A percentile compares a stretch with the other conserved stretches of the same genome.
phyloP scores from a whole-genome alignment of 1,140 invertebrate species.

The Cotesia chilonis region DNA sequence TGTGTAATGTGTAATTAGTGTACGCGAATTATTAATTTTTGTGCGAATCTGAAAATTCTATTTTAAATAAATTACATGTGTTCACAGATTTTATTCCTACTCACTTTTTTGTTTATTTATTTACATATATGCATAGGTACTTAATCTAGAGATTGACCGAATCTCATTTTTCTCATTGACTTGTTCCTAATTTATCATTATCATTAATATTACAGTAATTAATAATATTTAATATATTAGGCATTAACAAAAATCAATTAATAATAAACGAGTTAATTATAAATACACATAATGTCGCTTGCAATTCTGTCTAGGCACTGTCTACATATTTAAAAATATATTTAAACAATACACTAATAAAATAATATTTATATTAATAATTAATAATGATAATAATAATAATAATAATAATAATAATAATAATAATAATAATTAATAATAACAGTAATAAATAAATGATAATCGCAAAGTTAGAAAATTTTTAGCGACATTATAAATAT shows the following conservation, averaged over 20 bases:
- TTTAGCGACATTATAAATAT: slow-evolving; percentile 36
- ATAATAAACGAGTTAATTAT: background rate
- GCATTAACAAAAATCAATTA: slow-evolving; percentile 15
- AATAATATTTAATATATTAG: slow-evolving; percentile 23
- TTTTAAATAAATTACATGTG: slow-evolving; percentile 9
- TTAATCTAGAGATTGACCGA: slow-evolving; percentile 13
- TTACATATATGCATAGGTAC: slow-evolving; percentile 34
- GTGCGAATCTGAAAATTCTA: slow-evolving; percentile 28
- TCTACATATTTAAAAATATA: slow-evolving; percentile 10
- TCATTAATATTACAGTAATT: background rate
- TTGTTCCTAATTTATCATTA: slow-evolving; percentile 15
- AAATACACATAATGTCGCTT: background rate
- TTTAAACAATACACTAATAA: background rate
- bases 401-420: slow-evolving; percentile 3
- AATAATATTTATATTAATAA: slow-evolving; percentile 2
- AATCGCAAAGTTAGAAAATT: background rate
- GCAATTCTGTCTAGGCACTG: slow-evolving; percentile 22
- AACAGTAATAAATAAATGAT: slow-evolving; percentile 1
- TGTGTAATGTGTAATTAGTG: background rate
- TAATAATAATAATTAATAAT: background rate
- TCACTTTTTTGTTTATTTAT: slow-evolving; percentile 18
- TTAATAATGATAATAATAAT: background rate
- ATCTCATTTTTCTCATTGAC: slow-evolving; percentile 33
- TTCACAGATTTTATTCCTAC: slow-evolving; percentile 29
- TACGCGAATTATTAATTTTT: slow-evolving; percentile 4